These are phyloP conservation scores for Hyposoter didymator DNA, from an alignment of 2,888 invertebrate genomes.

Conservation along the genomic window DNA sequence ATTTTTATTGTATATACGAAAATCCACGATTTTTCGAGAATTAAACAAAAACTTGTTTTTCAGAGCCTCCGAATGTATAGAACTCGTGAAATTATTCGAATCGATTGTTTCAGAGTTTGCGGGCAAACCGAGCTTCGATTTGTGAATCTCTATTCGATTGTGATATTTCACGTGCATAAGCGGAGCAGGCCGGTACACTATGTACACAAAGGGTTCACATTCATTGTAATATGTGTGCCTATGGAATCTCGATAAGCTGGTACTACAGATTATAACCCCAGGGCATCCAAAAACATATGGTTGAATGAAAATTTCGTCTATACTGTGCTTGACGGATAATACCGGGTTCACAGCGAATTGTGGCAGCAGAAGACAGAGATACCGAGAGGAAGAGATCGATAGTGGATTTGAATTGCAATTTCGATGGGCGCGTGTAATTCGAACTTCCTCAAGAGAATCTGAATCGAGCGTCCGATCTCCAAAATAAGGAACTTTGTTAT, in stretches of 20 bases:
- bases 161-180: background rate
- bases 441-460: background rate
- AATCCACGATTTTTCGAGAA: background rate
- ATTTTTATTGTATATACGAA: background rate
- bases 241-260: constrained; percentile 38
- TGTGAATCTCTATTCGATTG: background rate
- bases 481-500: background rate
- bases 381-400: background rate
- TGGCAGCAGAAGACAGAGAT: background rate
- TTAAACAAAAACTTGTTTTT: background rate
- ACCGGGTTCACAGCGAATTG: background rate
- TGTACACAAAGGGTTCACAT: constrained; percentile 22
- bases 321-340: constrained; percentile 4
- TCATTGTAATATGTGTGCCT: constrained; percentile 26
- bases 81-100: background rate
- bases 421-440: constrained; percentile 5
- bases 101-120: background rate
- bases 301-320: constrained; percentile 51
- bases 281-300: constrained; percentile 37
- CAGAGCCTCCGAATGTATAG: background rate
- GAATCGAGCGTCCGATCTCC: background rate
- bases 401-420: constrained; percentile 2
- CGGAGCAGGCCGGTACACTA: background rate
- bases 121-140: background rate
- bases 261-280: constrained; percentile 26